Base-by-base conservation (phyloP, 37 sponge, comb jelly and placozoan species). In the Cladorhizidae sp. region DNA sequence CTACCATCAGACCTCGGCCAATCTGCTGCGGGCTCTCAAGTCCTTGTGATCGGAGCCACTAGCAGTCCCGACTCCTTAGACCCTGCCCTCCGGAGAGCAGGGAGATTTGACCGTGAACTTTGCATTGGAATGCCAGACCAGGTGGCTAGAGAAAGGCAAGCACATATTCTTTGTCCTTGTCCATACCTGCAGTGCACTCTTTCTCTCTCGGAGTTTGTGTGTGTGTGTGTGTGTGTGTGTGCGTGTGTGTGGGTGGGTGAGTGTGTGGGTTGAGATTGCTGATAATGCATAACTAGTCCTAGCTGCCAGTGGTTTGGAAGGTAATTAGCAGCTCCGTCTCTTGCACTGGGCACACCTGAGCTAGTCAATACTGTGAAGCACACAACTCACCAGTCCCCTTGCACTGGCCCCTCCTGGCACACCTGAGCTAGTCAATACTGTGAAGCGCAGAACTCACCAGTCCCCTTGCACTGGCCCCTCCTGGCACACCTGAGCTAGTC, bases 71-170 rank as follows among this genome's bases (percentile, higher is more conserved):
- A 93, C 72, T 42, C 92, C 3, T 71, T 98, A 7, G 99, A 98
- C 73, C 94, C 96, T 26, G 86, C 96, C 22, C 77, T 98, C 26
- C 70, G 99, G 22, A 90, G 99, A 40, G 86, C 99, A 6, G 99
- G 99, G 11, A 70, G 99, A 32, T 93, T 98, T 82, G 99, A 98
- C 75, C 80, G 85, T 26, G 99, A 98, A 71, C 75, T 98, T 3
- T 86, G 80, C 32, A 59, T 98, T 8, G 99, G 99, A 22, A 95
- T 98, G 20, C 99, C 99, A 11, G 87, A 94, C 61, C 93, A 87
- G 71, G 28, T 73, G 18, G 90, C 90, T 0, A 80, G 96, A 40
- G 70, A 84, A 43, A 81, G 80, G 94, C 90, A 29, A 33, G 12
- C 55, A 54, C 17, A 17, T 54, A 17, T n/a, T n/a, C n/a, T n/a